A percentile compares a stretch with the other conserved stretches of the same genome.
These are phyloP conservation scores for Brachyptera putata DNA, from an alignment of 2,888 invertebrate genomes.

Conservation along the genomic window DNA sequence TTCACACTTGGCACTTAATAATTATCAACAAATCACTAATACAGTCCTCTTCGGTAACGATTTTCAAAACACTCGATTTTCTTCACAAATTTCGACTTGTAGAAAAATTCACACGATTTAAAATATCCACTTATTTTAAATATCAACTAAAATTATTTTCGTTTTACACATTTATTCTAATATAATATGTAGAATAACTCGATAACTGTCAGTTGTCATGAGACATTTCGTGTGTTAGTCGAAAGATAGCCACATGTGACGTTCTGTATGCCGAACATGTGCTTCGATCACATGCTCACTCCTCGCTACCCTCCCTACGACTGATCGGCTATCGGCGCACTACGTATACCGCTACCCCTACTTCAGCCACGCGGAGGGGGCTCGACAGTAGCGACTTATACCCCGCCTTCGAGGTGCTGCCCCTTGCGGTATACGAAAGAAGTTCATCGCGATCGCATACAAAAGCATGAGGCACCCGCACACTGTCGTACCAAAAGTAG, in stretches of 20 bases:
- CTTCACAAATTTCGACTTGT: no score
- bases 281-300: not conserved
- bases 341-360: not conserved
- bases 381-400: conserved; percentile 30
- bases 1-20: no score
- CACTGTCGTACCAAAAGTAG: not conserved
- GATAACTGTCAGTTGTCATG: no score
- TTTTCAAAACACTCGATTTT: no score
- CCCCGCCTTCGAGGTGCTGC: conserved; percentile 21
- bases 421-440: conserved; percentile 27
- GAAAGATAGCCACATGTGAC: conserved; percentile 4
- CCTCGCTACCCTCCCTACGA: conserved; percentile 12
- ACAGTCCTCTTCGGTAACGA: no score
- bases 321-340: not conserved
- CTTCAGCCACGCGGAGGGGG: conserved; percentile 17
- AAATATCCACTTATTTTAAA: no score
- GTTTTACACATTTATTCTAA: no score
- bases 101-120: no score
- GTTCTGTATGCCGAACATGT: not conserved
- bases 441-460: conserved; percentile 3
- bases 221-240: no score
- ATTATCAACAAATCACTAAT: no score
- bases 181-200: no score
- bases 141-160: no score
- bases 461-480: not conserved